Evolutionary conservation across 2,888 invertebrate species (phyloP).

Genomic region (Leucania comma): DNA sequence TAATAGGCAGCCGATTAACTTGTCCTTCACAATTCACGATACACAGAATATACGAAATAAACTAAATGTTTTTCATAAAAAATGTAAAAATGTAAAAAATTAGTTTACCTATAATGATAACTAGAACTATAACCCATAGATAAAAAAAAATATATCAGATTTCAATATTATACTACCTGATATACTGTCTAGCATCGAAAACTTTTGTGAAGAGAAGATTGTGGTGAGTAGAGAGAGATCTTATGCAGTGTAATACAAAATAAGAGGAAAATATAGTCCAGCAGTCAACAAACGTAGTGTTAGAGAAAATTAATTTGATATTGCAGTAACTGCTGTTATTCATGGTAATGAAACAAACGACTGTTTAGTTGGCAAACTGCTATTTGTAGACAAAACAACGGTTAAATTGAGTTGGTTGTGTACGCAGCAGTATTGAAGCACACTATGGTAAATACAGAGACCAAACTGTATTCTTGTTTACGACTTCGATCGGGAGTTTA

Average conservation of each 20-base stretch:
- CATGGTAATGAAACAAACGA: slow-evolving; percentile 19
- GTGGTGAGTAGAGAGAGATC: background rate
- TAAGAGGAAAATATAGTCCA: background rate
- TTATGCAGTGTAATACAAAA: background rate
- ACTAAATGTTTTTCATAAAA: background rate
- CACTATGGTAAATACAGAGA: slow-evolving; percentile 35
- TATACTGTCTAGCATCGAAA: no score
- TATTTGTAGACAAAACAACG: slow-evolving; percentile 50
- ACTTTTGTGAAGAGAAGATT: background rate
- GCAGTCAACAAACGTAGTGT: background rate
- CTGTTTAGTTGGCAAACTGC: slow-evolving; percentile 32
- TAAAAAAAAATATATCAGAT: no score
- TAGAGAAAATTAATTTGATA: slow-evolving; percentile 23
- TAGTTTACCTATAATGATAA: no score
- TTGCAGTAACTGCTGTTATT: slow-evolving; percentile 11
- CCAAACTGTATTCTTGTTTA: slow-evolving; percentile 46
- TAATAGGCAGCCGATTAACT: slow-evolving; percentile 12
- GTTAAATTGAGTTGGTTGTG: slow-evolving; percentile 48
- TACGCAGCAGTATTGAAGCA: slow-evolving; percentile 30
- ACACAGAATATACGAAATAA: background rate
- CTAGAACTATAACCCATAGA: no score
- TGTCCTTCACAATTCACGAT: background rate
- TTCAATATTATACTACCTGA: no score
- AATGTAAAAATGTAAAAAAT: no score
- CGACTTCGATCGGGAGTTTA: slow-evolving; percentile 25